Conservation (phyloP, 2,888 invertebrate species). For the Lapara coniferarum region DNA sequence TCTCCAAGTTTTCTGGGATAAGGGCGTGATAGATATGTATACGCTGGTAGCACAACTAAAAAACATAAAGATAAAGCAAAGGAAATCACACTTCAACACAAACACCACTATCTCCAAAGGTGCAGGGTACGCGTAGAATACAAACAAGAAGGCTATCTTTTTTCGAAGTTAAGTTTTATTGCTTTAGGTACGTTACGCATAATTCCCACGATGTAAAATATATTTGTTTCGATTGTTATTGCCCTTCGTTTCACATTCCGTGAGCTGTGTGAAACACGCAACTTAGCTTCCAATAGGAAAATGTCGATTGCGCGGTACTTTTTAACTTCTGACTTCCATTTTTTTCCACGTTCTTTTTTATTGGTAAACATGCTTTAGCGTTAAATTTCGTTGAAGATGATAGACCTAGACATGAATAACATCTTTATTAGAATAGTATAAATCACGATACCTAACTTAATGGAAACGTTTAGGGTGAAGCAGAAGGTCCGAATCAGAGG, state of each 20-base stretch:
- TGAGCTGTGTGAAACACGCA: neutral
- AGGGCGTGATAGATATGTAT: too few relatives aligned
- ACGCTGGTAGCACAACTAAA: neutral
- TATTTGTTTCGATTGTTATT: conserved; percentile 15
- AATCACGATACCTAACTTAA: too few relatives aligned
- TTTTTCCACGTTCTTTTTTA: too few relatives aligned
- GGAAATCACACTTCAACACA: conserved; percentile 27
- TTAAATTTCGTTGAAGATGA: too few relatives aligned
- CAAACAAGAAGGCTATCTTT: conserved; percentile 19
- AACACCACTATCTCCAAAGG: conserved; percentile 24
- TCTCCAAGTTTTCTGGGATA: too few relatives aligned
- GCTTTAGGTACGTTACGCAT: conserved; percentile 24
- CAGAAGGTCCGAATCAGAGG: too few relatives aligned
- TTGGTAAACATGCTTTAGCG: too few relatives aligned
- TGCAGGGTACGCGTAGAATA: conserved; percentile 15
- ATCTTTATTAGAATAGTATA: too few relatives aligned
- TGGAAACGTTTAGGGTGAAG: too few relatives aligned
- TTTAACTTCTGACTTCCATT: too few relatives aligned
- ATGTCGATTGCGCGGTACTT: neutral
- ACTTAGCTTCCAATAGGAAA: neutral
- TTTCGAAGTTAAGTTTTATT: conserved; percentile 17
- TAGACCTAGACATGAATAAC: too few relatives aligned
- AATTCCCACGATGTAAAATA: conserved; percentile 19
- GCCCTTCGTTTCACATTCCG: neutral
- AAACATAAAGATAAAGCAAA: conserved; percentile 22